These are phyloP conservation scores for Platycheirus rosarum DNA, from an alignment of 2,888 invertebrate species.

Conservation along the genomic window DNA sequence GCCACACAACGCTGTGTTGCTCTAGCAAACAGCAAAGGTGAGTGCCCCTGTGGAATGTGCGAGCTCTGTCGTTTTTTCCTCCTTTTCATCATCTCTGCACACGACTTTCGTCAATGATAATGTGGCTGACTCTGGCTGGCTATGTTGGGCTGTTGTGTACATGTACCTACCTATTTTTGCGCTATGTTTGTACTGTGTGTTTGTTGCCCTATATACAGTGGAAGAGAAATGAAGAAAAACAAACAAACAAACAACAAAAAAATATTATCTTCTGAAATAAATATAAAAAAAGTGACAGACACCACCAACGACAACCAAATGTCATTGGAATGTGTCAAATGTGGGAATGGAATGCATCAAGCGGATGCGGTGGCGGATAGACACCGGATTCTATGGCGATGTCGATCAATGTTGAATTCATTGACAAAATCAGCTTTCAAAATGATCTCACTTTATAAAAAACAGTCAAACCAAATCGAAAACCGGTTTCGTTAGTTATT, in stretches of 20 bases:
- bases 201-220: slow-evolving; percentile 68
- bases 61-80: slow-evolving; percentile 57
- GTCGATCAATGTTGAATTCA: slow-evolving; percentile 79
- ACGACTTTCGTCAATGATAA: slow-evolving; percentile 15
- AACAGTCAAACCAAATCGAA: slow-evolving; percentile 84
- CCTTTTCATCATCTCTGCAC: slow-evolving; percentile 37
- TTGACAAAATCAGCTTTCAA: slow-evolving; percentile 84
- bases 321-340: slow-evolving; percentile 65
- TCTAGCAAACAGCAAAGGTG: slow-evolving; percentile 70
- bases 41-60: slow-evolving; percentile 74
- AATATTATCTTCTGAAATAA: slow-evolving; percentile 56
- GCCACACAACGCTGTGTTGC: slow-evolving; percentile 50
- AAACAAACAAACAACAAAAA: slow-evolving; percentile 30
- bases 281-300: slow-evolving; percentile 4
- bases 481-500: slow-evolving; percentile 82
- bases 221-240: slow-evolving; percentile 32
- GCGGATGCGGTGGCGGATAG: slow-evolving; percentile 51
- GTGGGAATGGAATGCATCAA: slow-evolving; percentile 66
- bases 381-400: background rate
- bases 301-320: slow-evolving; percentile 24
- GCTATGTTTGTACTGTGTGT: slow-evolving; percentile 38
- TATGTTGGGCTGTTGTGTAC: slow-evolving; percentile 59
- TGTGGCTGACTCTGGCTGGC: slow-evolving; percentile 39
- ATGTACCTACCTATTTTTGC: background rate
- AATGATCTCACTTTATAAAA: slow-evolving; percentile 83